phyloP scores from a whole-genome alignment of 2,797 vertebrate genomes.

The Cyprinodon diabolis region DNA sequence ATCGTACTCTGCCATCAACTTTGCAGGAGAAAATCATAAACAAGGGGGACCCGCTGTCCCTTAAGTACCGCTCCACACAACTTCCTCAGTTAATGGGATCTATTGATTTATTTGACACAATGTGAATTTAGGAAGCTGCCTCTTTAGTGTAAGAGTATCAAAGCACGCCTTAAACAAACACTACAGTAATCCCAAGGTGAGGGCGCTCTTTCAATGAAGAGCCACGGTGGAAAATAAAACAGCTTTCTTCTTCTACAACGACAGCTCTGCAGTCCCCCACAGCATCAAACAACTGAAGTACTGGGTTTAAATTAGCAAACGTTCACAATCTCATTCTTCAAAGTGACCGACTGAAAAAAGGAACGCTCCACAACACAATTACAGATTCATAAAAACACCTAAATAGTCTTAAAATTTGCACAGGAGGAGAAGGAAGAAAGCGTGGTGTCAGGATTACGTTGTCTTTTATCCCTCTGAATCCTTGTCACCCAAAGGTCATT shows the following conservation, averaged over 20 bases:
- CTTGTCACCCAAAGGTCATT: conserved; percentile 80
- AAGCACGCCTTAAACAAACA: conserved; percentile 77
- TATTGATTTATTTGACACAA: conserved; percentile 82
- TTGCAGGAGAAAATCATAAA: conserved; percentile 61
- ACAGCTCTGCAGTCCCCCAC: conserved; percentile 21
- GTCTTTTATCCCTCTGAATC: conserved; percentile 73
- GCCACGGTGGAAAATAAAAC: conserved; percentile 31
- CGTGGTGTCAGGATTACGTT: conserved; percentile 68
- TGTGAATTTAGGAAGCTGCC: conserved; percentile 78
- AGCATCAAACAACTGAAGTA: conserved; percentile 22
- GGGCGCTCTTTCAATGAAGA: conserved; percentile 54
- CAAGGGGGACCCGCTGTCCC: conserved; percentile 43
- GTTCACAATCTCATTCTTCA: conserved; percentile 15
- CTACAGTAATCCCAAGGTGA: conserved; percentile 69
- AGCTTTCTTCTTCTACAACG: conserved; percentile 22
- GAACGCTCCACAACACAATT: conserved; percentile 28
- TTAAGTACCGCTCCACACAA: conserved; percentile 67
- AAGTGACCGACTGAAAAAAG: conserved; percentile 13
- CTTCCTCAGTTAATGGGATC: conserved; percentile 77
- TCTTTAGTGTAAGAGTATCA: conserved; percentile 73
- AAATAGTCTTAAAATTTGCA: conserved; percentile 54
- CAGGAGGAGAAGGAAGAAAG: conserved; percentile 52
- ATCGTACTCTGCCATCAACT: conserved; percentile 49
- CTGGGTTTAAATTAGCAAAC: conserved; percentile 23
- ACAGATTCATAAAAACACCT: conserved; percentile 33